phyloP scores from a whole-genome alignment of 30 jellyfish, hydroid and myxozoan genomes.

The Chrysaora quinquecirrha region DNA sequence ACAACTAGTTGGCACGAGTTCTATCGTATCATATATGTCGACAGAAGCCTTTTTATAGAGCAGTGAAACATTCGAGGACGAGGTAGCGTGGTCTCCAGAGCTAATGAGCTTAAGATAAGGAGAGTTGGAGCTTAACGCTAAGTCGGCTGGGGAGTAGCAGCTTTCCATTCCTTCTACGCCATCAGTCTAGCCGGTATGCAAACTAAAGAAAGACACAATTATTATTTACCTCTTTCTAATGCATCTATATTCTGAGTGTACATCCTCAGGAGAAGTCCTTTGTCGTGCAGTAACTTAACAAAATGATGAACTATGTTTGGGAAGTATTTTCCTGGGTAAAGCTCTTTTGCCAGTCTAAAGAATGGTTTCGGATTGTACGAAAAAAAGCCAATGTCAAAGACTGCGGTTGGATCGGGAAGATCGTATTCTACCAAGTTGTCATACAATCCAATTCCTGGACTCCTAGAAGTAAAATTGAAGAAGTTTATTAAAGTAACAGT shows the following conservation, averaged over 20 bases:
- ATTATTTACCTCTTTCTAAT: conserved; percentile 67
- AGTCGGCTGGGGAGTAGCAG: too few species aligned
- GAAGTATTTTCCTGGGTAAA: conserved; percentile 63
- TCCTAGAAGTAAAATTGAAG: conserved; percentile 14
- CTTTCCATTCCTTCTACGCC: too few species aligned
- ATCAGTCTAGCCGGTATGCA: too few species aligned
- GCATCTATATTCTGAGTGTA: conserved; percentile 85
- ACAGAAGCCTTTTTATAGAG: too few species aligned
- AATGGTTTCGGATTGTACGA: conserved; percentile 71
- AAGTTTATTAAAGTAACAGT: too few species aligned
- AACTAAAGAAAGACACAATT: too few species aligned
- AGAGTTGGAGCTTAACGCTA: too few species aligned
- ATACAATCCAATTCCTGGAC: conserved; percentile 74
- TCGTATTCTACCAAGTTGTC: conserved; percentile 73
- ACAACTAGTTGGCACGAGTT: too few species aligned
- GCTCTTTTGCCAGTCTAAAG: conserved; percentile 70
- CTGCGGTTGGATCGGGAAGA: conserved; percentile 71
- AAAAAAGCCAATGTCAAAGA: conserved; percentile 66
- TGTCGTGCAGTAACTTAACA: conserved; percentile 56
- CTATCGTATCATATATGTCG: too few species aligned
- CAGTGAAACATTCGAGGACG: too few species aligned
- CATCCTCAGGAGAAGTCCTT: conserved; percentile 43
- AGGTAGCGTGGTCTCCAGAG: too few species aligned
- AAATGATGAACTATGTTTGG: conserved; percentile 76
- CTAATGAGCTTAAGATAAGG: too few species aligned